These are phyloP conservation scores for Columba livia DNA, from an alignment of 2,113 vertebrate genomes.

Conservation along the genomic window DNA sequence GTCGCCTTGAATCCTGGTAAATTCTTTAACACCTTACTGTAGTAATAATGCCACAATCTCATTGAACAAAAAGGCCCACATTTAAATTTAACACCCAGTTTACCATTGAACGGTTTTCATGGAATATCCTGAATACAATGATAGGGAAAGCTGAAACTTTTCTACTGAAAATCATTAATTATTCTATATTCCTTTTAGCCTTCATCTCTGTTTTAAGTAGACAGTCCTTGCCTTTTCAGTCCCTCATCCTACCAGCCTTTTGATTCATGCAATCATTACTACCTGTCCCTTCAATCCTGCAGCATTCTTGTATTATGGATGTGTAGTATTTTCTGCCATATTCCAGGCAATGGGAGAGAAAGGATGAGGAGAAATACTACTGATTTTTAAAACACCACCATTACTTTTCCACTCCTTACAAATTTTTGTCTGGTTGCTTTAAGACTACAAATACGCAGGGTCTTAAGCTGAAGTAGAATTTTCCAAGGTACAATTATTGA, in stretches of 20 bases:
- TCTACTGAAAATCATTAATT: neutral
- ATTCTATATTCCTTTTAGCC: neutral
- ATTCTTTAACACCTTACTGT: neutral
- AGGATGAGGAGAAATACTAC: neutral
- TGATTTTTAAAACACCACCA: neutral
- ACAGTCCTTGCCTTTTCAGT: neutral
- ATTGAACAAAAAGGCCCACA: neutral
- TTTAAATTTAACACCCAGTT: neutral
- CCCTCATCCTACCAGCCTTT: neutral
- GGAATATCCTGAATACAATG: neutral
- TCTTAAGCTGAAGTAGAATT: neutral
- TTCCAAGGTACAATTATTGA: neutral
- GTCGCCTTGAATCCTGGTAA: neutral
- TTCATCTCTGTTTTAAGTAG: neutral
- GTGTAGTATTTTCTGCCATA: neutral
- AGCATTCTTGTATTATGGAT: neutral
- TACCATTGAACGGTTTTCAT: neutral
- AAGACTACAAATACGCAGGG: neutral
- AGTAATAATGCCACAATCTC: neutral
- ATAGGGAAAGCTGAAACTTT: neutral
- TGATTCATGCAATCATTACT: neutral
- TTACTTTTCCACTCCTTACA: neutral
- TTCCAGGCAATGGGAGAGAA: neutral
- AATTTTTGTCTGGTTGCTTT: neutral
- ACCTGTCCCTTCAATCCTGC: neutral